These are phyloP conservation scores for Jaculus jaculus DNA, from an alignment of 2,113 vertebrate species.

Conservation along the genomic window DNA sequence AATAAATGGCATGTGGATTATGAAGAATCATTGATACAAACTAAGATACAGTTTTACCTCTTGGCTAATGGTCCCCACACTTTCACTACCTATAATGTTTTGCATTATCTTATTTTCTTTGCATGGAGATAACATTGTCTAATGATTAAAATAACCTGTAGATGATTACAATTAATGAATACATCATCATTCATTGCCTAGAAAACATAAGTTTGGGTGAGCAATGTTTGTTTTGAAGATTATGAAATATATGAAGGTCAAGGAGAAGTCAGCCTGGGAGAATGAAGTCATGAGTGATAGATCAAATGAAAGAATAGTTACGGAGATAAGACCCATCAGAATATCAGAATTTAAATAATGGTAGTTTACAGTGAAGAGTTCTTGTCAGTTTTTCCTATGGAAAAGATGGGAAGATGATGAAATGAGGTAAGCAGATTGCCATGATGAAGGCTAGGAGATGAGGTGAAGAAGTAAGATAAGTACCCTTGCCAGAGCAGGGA, in stretches of 20 bases:
- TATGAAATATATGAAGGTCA: not conserved
- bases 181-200: not conserved
- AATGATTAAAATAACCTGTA: not conserved
- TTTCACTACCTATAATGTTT: not conserved
- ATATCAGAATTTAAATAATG: not conserved
- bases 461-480: fast-evolving
- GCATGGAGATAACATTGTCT: not conserved
- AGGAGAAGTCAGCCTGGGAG: not conserved
- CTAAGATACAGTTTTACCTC: not conserved
- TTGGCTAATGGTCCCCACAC: fast-evolving
- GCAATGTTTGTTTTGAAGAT: not conserved
- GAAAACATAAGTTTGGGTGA: not conserved
- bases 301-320: not conserved
- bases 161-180: not conserved
- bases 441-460: not conserved
- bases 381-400: not conserved
- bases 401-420: not conserved
- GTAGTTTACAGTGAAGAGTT: not conserved
- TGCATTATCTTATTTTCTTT: conserved; percentile 22
- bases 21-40: not conserved
- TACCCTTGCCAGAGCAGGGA: not conserved
- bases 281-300: not conserved
- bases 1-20: not conserved
- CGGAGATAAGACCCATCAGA: not conserved
- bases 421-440: not conserved